Percentiles rank a stretch among this genome's conserved stretches.
Evolutionary conservation across 2,797 vertebrate species (phyloP).

Genomic region (Artibeus jamaicensis): DNA sequence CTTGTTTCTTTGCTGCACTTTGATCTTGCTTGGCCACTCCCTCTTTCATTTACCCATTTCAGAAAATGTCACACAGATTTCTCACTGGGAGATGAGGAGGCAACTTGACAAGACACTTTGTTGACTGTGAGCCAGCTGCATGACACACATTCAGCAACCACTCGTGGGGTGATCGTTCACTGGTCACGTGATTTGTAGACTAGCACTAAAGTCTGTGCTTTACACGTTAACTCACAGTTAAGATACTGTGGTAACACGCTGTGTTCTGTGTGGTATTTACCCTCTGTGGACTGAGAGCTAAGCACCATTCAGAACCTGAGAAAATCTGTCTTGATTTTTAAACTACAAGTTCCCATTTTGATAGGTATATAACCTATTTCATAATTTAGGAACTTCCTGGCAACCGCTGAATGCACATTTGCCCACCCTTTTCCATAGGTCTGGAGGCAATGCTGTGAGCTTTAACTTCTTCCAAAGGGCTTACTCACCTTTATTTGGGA

Average conservation of each 20-base stretch:
- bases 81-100: neutral
- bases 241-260: neutral
- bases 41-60: neutral
- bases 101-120: neutral
- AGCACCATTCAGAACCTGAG: neutral
- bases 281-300: neutral
- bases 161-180: neutral
- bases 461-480: neutral
- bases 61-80: neutral
- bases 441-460: neutral
- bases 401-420: neutral
- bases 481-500: neutral
- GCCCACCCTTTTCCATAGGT: neutral
- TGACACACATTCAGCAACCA: neutral
- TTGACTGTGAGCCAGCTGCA: neutral
- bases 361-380: neutral
- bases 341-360: neutral
- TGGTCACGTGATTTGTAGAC: neutral
- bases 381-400: neutral
- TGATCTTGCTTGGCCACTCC: neutral
- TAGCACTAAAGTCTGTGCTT: neutral
- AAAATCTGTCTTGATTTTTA: neutral
- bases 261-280: neutral
- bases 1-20: neutral
- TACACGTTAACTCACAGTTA: neutral